Evolutionary conservation across 2,888 invertebrate species (phyloP), one percentile per base, ranked within the genome.

Genomic region (Zaprionus obscuricornis): DNA sequence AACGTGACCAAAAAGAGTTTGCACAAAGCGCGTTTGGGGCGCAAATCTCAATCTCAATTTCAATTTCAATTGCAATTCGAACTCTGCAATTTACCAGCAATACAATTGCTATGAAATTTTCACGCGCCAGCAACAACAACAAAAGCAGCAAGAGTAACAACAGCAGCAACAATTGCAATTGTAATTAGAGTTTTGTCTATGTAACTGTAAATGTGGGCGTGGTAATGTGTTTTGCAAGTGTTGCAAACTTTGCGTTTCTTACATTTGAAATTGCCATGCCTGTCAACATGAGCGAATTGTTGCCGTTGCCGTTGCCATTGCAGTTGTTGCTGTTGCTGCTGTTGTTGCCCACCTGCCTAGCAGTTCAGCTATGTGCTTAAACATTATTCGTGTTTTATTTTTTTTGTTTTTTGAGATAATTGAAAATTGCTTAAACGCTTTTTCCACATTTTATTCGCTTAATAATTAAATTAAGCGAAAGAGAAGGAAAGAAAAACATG

Each of bases 1-100:
- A 77, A 77, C 84, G 70, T 84, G 84, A 84, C 70, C 71, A 55
- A n/a, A n/a, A n/a, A n/a, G 36, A 45, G 43, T 31, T 45, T 40
- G 34, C 17, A 37, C 22, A 13, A 37, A 39, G 22, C 20, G 8
- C 16, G 10, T 13, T 13, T n/a, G n/a, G n/a, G n/a, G n/a, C n/a
- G n/a, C n/a, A n/a, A n/a, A n/a, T n/a, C n/a, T n/a, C n/a, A n/a
- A n/a, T n/a, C n/a, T n/a, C n/a, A n/a, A n/a, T n/a, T n/a, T n/a
- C n/a, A n/a, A n/a, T n/a, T n/a, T n/a, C n/a, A n/a, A n/a, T n/a
- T n/a, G n/a, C 20, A 37, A 27, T 18, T 31, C 2, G 8, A 5
- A 18, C 10, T 18, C 20, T 14, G 24, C 51, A 72, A 65, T 62
- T 74, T 58, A 37, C 33, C 27, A 29, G 14, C 49, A 51, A 29